Percentiles rank a stretch among this genome's conserved stretches.
Evolutionary conservation across 2,113 vertebrate species (phyloP).

Genomic region (Cochlearius cochlearius): DNA sequence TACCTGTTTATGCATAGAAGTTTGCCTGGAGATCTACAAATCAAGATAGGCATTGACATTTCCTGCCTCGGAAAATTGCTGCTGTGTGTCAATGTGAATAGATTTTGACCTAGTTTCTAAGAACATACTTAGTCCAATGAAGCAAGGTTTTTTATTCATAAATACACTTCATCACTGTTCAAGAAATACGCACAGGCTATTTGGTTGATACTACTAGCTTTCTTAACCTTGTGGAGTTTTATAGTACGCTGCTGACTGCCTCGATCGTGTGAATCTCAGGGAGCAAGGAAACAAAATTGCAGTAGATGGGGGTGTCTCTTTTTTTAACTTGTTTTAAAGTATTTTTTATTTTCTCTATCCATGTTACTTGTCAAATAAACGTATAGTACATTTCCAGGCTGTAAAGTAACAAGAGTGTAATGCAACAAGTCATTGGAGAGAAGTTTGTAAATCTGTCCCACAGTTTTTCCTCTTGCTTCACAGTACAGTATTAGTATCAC

Average conservation of each 20-base stretch:
- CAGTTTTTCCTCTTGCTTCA: background rate
- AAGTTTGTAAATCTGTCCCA: background rate
- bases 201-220: constrained; percentile 39
- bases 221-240: constrained; percentile 36
- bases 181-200: constrained; percentile 14
- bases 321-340: background rate
- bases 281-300: background rate
- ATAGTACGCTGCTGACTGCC: background rate
- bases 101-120: constrained; percentile 57
- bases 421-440: background rate
- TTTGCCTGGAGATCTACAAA: constrained; percentile 56
- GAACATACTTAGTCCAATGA: constrained; percentile 59
- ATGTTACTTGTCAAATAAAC: background rate
- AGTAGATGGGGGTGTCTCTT: background rate
- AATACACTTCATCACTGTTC: constrained; percentile 39
- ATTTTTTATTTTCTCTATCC: background rate
- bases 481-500: background rate
- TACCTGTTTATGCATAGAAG: background rate
- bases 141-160: constrained; percentile 49
- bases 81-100: constrained; percentile 54
- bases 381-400: background rate
- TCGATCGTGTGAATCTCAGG: background rate
- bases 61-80: constrained; percentile 60
- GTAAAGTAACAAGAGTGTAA: background rate
- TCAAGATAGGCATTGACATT: constrained; percentile 59